Evolutionary conservation across 1,140 invertebrate species (phyloP).

Genomic region (Luehdorfia chinensis): DNA sequence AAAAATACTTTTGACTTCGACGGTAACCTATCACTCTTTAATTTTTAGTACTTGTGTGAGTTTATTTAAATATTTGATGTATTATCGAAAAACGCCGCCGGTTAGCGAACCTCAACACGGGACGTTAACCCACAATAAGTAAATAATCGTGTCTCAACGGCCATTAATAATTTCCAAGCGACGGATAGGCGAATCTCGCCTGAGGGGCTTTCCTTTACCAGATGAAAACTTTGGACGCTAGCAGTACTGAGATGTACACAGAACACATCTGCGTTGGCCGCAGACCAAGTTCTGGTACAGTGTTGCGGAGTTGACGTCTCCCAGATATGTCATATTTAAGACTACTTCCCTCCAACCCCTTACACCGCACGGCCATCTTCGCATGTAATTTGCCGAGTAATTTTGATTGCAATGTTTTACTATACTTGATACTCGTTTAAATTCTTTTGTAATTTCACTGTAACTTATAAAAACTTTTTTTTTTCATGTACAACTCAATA

Average conservation of each 20-base stretch:
- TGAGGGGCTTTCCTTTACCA: conserved; percentile 37
- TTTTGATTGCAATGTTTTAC: conserved; percentile 32
- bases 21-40: too few relatives aligned
- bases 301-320: conserved; percentile 49
- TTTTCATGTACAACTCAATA: too few relatives aligned
- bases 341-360: conserved; percentile 19
- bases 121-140: conserved; percentile 40
- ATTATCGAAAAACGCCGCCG: neutral
- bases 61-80: too few relatives aligned
- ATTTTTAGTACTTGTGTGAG: too few relatives aligned
- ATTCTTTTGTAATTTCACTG: conserved; percentile 4
- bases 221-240: conserved; percentile 50
- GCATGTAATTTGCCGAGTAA: conserved; percentile 45
- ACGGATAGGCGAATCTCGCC: conserved; percentile 40
- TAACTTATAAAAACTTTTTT: too few relatives aligned
- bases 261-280: conserved; percentile 56
- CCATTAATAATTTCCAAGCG: conserved; percentile 54
- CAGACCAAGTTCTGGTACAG: conserved; percentile 59
- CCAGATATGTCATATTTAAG: conserved; percentile 65
- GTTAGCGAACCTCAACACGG: conserved; percentile 25
- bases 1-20: too few relatives aligned
- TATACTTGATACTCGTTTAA: conserved; percentile 26
- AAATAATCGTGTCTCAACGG: conserved; percentile 64
- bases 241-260: conserved; percentile 21
- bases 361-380: conserved; percentile 38